phyloP scores from a whole-genome alignment of 64 coral and sea anemone species.

The Montipora sp. region DNA sequence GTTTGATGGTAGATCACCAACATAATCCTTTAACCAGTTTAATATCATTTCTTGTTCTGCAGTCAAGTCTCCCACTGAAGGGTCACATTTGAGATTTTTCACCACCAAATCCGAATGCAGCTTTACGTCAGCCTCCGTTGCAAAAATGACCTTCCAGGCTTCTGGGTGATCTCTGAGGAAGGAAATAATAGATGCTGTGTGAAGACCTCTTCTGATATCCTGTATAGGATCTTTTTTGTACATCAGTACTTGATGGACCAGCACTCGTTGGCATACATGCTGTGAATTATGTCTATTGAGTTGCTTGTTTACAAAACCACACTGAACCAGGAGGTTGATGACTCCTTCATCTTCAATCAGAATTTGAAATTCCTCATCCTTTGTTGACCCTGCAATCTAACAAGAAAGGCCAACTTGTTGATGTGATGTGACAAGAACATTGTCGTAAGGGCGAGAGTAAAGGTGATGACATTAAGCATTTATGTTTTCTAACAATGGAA shows the following conservation, averaged over 20 bases:
- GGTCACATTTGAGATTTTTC: no score
- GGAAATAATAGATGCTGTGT: constrained; percentile 7
- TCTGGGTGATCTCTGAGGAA: neutral
- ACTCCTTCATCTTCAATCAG: constrained; percentile 11
- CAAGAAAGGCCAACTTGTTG: neutral
- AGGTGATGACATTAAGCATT: neutral
- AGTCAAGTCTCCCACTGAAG: no score
- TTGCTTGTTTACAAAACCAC: constrained; percentile 13
- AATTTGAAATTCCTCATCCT: neutral
- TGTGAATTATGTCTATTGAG: neutral
- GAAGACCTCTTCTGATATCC: neutral
- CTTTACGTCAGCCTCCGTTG: no score
- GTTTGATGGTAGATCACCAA: no score
- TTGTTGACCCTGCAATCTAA: neutral
- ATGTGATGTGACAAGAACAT: neutral
- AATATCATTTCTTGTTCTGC: no score
- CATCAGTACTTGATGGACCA: neutral
- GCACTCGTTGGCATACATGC: no score
- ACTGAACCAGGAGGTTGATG: neutral
- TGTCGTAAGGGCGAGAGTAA: neutral
- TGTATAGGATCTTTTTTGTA: constrained; percentile 8
- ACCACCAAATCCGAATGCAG: no score
- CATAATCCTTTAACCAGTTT: no score
- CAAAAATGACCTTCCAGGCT: no score
- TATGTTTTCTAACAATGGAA: no score